Base-by-base conservation (phyloP, 2,888 invertebrate genomes). In the Drosophila borborema region DNA sequence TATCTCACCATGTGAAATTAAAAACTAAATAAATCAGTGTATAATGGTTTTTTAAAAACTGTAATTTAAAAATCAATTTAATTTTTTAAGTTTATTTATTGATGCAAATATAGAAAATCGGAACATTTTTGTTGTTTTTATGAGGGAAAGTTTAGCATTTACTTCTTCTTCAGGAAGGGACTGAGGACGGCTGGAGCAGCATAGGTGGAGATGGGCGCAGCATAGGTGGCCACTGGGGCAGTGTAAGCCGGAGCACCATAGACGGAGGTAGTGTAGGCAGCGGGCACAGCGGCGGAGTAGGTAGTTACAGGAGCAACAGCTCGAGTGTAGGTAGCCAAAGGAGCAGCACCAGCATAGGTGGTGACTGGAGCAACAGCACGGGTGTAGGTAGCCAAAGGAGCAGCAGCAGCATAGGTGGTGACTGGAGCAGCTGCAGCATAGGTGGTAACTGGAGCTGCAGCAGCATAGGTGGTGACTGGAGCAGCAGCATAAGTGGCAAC, bases 141-240 rank as follows among this genome's bases (percentile, higher is more conserved):
- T n/a, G 18, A 8, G 9, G 38, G 6, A 8, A 6, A 16, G 8
- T 4, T 3, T 40, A 9, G 8, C 7, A 16, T 14, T 67, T 66
- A 80, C 77, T 80, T 80, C 65, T 80, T 77, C 65, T 80, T 76
- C 56, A 76, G 62, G 53, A 77, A 49, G 23, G 77, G 64, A 53
- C 79, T 78, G 56, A 78, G 45, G 4, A 78, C 31, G n/a, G 77
- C 81, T 23, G 78, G 81, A 34, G 81, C 81, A 5, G 81, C 59
- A 45, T 77, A 77, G 7, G 81, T 60, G 20, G 78, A 53, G 61
- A 80, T 41, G 12, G 80, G 75, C 28, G 75, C 74, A 3, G 74
- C 34, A 16, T 68, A 74, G 18, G 74, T 66, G 16, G 66, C 14
- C 54, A 61, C 62, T 4, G 64, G 45, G 12, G 45, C 45, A 20